phyloP scores from a whole-genome alignment of 2,888 invertebrate species.

The Campaea margaritaria region DNA sequence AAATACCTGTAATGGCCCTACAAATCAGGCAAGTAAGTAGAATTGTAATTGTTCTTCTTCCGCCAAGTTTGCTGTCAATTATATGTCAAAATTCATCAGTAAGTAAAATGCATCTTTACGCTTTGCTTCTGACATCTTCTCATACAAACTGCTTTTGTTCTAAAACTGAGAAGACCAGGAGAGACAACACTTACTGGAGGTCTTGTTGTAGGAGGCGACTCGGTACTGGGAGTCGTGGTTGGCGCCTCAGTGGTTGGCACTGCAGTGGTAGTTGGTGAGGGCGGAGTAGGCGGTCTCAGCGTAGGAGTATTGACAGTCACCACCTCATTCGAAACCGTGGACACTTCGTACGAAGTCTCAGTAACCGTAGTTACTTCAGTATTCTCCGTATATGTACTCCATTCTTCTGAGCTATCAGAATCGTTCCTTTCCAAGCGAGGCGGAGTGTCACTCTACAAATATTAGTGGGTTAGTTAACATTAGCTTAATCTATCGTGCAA shows the following conservation, averaged over 20 bases:
- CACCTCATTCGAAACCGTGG: slow-evolving; percentile 21
- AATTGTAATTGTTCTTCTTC: no score
- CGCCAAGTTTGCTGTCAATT: no score
- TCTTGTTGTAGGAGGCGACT: slow-evolving; percentile 12
- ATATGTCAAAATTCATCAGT: no score
- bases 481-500: background rate
- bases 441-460: slow-evolving; percentile 35
- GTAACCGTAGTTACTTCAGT: background rate
- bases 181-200: slow-evolving; percentile 23
- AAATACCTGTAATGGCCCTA: no score
- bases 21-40: no score
- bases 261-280: background rate
- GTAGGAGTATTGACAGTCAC: slow-evolving; percentile 3
- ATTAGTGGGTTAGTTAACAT: slow-evolving; percentile 43
- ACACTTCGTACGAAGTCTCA: slow-evolving; percentile 5
- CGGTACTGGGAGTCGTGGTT: slow-evolving; percentile 5
- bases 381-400: background rate
- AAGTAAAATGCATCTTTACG: no score
- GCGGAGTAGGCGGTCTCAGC: slow-evolving; percentile 9
- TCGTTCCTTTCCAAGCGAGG: slow-evolving; percentile 5
- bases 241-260: background rate
- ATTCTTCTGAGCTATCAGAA: slow-evolving; percentile 37
- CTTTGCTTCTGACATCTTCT: no score
- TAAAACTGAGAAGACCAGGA: background rate
- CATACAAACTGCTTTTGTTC: no score